Base-by-base conservation (phyloP, 2,888 invertebrate species). In the Muscina levida region DNA sequence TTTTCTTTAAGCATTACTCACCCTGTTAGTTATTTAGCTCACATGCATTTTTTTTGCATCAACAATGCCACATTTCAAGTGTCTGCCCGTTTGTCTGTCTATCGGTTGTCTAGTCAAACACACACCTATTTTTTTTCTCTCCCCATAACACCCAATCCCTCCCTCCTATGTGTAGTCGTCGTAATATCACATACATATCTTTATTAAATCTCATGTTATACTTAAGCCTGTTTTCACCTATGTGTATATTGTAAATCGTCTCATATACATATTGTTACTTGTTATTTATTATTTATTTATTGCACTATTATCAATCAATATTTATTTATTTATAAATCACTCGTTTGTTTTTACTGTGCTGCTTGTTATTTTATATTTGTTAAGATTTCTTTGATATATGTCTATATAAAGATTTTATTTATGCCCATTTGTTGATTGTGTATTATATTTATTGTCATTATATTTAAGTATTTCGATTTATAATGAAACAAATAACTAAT, bases 31-130 rank as follows among this genome's bases (percentile, higher is more conserved):
- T n/a, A n/a, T n/a, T n/a, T n/a, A n/a, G n/a, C n/a, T n/a, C n/a
- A n/a, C n/a, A n/a, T n/a, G n/a, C n/a, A n/a, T n/a, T n/a, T n/a
- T n/a, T n/a, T n/a, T n/a, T n/a, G n/a, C n/a, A n/a, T n/a, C n/a
- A n/a, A n/a, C n/a, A n/a, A n/a, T n/a, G n/a, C 56, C 74, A 85
- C 67, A 85, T 85, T 82, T 71, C 62, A 39, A 42, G 62, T 62
- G 62, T 31, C 31, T 31, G 31, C 4, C 31, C 31, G 31, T 62
- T 42, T 77, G 77, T 62, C 62, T 77, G 77, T 81, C 74, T 81
- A 77, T 83, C 83, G 85, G 79, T 83, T 86, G 86, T 86, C 85
- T 82, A 83, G 84, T 79, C 78, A 67, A 53, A 76, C 66, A 73
- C 24, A 76, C 78, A 78, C 76, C 81, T 77, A 59, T 67, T 51